Conservation (phyloP, 2,797 vertebrate species). For the Aotus griseimembra region DNA sequence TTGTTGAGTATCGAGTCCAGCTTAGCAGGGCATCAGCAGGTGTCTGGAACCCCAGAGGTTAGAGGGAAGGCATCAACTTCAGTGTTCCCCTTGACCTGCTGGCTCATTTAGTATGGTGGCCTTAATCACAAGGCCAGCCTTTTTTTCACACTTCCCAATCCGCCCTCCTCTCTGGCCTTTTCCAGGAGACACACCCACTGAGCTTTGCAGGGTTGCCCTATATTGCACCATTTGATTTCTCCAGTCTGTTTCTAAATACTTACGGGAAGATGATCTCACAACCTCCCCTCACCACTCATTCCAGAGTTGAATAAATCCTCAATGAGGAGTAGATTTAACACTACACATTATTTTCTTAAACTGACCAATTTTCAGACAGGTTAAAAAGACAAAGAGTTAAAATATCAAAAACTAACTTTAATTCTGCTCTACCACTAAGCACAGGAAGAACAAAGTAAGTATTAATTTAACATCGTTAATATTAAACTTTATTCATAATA, state of each 20-base stretch:
- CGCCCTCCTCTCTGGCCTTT: neutral
- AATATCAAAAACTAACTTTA: neutral
- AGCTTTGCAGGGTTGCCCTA: neutral
- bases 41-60: neutral
- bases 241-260: neutral
- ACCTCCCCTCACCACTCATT: neutral
- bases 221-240: neutral
- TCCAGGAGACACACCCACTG: neutral
- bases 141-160: neutral
- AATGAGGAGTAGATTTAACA: neutral
- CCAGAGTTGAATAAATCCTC: neutral
- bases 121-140: neutral
- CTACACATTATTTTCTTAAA: neutral
- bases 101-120: neutral
- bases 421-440: neutral
- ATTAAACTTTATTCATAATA: neutral
- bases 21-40: neutral
- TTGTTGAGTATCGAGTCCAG: neutral
- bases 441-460: neutral
- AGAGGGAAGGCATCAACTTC: neutral
- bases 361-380: neutral
- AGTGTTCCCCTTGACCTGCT: no score
- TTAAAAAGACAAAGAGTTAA: neutral
- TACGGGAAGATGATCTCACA: rapidly evolving
- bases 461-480: neutral